Conservation (phyloP, 2,888 invertebrate genomes). For the Lepeophtheirus nordmannii region DNA sequence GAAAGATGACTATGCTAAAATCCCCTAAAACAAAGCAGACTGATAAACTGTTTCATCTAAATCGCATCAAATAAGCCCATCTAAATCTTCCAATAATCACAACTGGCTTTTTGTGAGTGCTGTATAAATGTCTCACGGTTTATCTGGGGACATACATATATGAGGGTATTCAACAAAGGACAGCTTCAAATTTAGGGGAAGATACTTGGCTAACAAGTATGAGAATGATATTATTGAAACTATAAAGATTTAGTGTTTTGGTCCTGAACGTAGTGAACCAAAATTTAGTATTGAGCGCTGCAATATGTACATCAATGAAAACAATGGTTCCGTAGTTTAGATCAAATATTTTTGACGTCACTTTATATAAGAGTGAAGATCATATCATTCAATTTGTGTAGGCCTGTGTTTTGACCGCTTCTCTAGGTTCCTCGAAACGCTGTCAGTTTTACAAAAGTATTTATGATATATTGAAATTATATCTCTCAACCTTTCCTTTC, state of each 20-base stretch:
- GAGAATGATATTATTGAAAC: slow-evolving; percentile 95
- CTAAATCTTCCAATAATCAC: slow-evolving; percentile 99
- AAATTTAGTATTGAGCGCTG: slow-evolving; percentile 95
- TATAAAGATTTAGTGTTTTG: slow-evolving; percentile 98
- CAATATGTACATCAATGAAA: slow-evolving; percentile 99
- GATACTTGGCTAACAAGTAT: slow-evolving; percentile 85
- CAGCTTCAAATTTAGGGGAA: slow-evolving; percentile 90
- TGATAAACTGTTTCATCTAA: slow-evolving; percentile 93
- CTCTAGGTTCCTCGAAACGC: slow-evolving; percentile 92
- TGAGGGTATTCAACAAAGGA: slow-evolving; percentile 87
- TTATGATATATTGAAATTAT: no score
- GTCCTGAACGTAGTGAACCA: slow-evolving; percentile 95
- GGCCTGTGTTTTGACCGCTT: slow-evolving; percentile 82
- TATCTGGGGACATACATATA: slow-evolving; percentile 92
- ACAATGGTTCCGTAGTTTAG: slow-evolving; percentile 96
- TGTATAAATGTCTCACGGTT: slow-evolving; percentile 84
- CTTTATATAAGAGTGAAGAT: slow-evolving; percentile 97
- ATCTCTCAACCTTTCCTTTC: no score
- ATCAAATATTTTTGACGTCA: slow-evolving; percentile 98
- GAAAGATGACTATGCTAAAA: slow-evolving; percentile 98
- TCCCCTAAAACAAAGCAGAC: slow-evolving; percentile 96
- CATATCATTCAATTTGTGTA: slow-evolving; percentile 99
- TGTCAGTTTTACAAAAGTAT: no score
- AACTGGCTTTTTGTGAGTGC: slow-evolving; percentile 95
- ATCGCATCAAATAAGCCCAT: slow-evolving; percentile 85